These are phyloP conservation scores for Hirundo rustica DNA, from an alignment of 2,797 vertebrate genomes.

Conservation along the genomic window DNA sequence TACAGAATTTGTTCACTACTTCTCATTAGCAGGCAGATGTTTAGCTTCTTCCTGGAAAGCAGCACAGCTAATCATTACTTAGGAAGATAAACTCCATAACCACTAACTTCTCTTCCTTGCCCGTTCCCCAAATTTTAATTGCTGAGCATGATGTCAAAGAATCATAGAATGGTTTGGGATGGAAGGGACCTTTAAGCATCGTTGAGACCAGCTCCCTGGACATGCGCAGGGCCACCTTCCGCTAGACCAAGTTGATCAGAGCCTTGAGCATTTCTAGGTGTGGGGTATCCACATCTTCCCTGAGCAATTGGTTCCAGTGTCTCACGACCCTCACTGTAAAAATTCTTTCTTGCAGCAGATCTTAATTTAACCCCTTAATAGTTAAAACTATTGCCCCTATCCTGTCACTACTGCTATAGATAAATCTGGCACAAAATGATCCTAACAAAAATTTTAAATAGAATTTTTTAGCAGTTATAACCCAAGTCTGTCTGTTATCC, in stretches of 20 bases:
- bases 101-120: neutral
- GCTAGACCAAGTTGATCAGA: neutral
- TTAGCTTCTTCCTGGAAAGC: neutral
- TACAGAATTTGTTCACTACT: neutral
- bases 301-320: neutral
- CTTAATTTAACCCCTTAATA: neutral
- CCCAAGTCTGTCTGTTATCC: neutral
- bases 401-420: neutral
- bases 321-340: neutral
- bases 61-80: neutral
- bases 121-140: neutral
- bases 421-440: neutral
- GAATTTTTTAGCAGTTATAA: neutral
- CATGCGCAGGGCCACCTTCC: neutral
- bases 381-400: neutral
- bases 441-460: neutral
- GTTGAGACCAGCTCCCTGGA: accelerated
- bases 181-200: neutral
- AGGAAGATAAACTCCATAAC: neutral
- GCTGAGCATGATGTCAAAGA: neutral
- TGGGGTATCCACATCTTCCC: neutral
- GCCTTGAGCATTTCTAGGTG: neutral
- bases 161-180: neutral
- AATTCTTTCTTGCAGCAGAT: neutral
- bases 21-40: neutral